A percentile compares a stretch with the other conserved stretches of the same genome.
Conservation (phyloP, 1,140 invertebrate species). For the Caenorhabditis remanei region DNA sequence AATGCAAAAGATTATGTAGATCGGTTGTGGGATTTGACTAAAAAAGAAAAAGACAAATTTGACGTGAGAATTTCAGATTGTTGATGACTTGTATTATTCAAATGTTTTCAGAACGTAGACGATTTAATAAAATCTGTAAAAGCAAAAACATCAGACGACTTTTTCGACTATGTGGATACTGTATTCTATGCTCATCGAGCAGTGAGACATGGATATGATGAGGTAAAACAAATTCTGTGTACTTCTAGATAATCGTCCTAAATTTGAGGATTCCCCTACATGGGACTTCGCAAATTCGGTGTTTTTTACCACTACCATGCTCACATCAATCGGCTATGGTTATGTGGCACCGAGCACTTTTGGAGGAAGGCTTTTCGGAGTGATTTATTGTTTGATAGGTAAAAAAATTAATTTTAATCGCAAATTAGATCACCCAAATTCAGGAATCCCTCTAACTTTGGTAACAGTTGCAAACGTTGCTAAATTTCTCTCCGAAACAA, state of each 20-base stretch:
- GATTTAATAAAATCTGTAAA: conserved; percentile 54
- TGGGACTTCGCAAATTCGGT: conserved; percentile 77
- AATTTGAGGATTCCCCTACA: conserved; percentile 64
- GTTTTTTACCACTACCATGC: conserved; percentile 77
- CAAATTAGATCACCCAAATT: background rate
- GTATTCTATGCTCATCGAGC: conserved; percentile 72
- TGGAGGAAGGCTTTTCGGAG: conserved; percentile 73
- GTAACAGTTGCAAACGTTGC: conserved; percentile 77
- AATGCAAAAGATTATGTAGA: conserved; percentile 70
- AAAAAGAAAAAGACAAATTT: conserved; percentile 45
- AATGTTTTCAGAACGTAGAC: conserved; percentile 57
- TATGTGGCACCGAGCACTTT: conserved; percentile 76
- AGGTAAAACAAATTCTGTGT: conserved; percentile 60
- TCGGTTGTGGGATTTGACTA: conserved; percentile 67
- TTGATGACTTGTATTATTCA: background rate
- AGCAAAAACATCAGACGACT: conserved; percentile 16
- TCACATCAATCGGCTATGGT: conserved; percentile 77
- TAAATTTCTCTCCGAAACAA: conserved; percentile 72
- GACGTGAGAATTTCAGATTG: background rate
- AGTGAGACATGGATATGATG: conserved; percentile 75
- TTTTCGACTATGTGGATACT: conserved; percentile 71
- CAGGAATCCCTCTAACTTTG: conserved; percentile 76
- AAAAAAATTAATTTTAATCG: background rate
- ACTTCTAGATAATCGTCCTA: background rate
- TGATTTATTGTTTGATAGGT: conserved; percentile 77